Evolutionary conservation across 1,140 invertebrate genomes (phyloP), one percentile per base, ranked within the genome.

Genomic region (Rhopalosiphum padi): DNA sequence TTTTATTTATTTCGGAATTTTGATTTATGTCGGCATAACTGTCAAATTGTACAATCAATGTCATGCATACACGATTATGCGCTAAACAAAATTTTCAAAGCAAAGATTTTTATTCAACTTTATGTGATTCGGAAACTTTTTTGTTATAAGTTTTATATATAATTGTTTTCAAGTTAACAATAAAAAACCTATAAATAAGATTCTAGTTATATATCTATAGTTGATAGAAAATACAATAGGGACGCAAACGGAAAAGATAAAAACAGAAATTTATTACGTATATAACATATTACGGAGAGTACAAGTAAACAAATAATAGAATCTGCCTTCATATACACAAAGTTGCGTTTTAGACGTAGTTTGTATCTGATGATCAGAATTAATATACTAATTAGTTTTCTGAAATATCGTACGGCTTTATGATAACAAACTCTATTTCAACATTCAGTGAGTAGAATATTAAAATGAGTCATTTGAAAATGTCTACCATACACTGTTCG

Each of bases 81-180:
- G 30, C 0, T 18, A 77, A 77, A 77, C 30, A 77, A 77, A n/a
- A 77, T 77, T 77, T 5, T 21, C 15, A 77, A 35, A 77, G 4
- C 60, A 77, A 77, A 77, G 60, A 77, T n/a, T n/a, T 77, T 77
- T 77, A 77, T 77, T 77, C 60, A 18, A 77, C n/a, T 77, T n/a
- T 77, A 15, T 77, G n/a, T n/a, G 1, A n/a, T 77, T 77, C 9
- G 30, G 4, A 77, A 68, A 77, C 60, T 77, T 77, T 68, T n/a
- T 77, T n/a, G 30, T n/a, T n/a, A 35, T 35, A 18, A 77, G 60
- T n/a, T 77, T n/a, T 18, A 30, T 77, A n/a, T 77, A 18, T 68
- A n/a, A 30, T 68, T 15, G 60, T 68, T 68, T 68, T n/a, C 11
- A 4, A 77, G 60, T 18, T 77, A 35, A 77, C 60, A 77, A 77